Evolutionary conservation across 92 coral and sea anemone species (phyloP).

Genomic region (Muricea muricata): DNA sequence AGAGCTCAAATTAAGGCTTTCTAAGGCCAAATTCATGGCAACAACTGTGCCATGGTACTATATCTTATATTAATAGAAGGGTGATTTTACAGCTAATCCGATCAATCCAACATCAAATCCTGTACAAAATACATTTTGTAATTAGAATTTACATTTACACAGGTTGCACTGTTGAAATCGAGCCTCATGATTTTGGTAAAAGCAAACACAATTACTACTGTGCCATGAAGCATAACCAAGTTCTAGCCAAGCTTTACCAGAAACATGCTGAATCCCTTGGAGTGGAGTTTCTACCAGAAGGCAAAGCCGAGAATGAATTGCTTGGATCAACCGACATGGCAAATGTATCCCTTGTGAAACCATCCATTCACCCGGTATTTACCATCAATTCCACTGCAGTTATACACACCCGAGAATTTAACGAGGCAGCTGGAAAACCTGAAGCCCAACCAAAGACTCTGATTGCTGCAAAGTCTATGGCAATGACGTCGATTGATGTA

Average conservation of each 20-base stretch:
- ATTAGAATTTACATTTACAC: not conserved
- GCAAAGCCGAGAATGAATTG: conserved; percentile 42
- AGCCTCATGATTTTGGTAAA: conserved; percentile 37
- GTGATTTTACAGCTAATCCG: no score
- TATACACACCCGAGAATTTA: conserved; percentile 59
- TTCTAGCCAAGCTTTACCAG: conserved; percentile 81
- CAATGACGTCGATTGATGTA: conserved; percentile 61
- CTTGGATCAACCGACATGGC: conserved; percentile 70
- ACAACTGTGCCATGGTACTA: no score
- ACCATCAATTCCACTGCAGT: conserved; percentile 50
- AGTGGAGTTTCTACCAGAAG: conserved; percentile 59
- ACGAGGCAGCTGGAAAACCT: conserved; percentile 48
- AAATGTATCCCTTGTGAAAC: conserved; percentile 57
- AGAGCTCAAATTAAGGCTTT: no score
- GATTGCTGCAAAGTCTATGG: conserved; percentile 67
- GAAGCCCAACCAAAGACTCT: conserved; percentile 58
- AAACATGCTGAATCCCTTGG: conserved; percentile 87
- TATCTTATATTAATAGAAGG: no score
- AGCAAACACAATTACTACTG: conserved; percentile 26
- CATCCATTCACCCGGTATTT: conserved; percentile 65
- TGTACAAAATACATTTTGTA: not conserved
- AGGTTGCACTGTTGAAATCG: conserved; percentile 80
- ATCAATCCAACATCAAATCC: no score
- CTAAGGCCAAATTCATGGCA: no score
- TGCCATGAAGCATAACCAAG: conserved; percentile 70